Base-by-base conservation (phyloP, 2,888 invertebrate genomes). In the Dorcus parallelipipedus region DNA sequence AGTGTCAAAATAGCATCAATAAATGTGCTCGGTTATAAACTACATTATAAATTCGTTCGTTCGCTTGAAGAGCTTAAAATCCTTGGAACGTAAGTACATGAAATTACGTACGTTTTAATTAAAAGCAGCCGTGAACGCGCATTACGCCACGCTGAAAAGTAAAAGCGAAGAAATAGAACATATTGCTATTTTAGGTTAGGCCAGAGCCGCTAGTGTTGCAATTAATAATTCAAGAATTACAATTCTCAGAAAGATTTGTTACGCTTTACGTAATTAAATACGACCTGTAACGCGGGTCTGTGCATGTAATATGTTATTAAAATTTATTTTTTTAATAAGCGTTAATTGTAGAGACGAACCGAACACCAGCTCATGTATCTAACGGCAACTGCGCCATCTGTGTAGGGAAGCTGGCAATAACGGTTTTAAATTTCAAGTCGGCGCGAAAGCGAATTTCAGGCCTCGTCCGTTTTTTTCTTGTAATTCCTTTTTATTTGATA, bases 1-100 rank as follows among this genome's bases (percentile, higher is more conserved):
- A 70, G 69, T 70, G 68, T 33, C 26, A 71, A 8, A 49, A 23
- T 14, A 49, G 20, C 48, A 49, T 48, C 48, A 48, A 14, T 33
- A 14, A 54, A 45, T 38, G 39, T 14, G 14, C 20, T 45, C 23
- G 26, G 26, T 6, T 33, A 6, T 38, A 49, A 53, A 33, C 14
- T 38, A 48, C 54, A 49, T 54, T 54, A 38, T 45, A 39, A 48
- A 23, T 54, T 40, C 43, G 41, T 47, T 48, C 49, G 48, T 39
- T 26, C 26, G 54, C 43, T 54, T 48, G 49, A 39, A 49, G 23
- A 9, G 9, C 10, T 9, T n/a, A 40, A 54, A 39, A 14, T 40
- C 40, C n/a, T 40, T 48, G 41, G 23, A 54, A 9, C 45, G 54
- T 54, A 54, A 54, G 54, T 54, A 54, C n/a, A 54, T 20, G 7